Evolutionary conservation across 2,888 invertebrate species (phyloP).

Genomic region (Meiosimyza platycephala): DNA sequence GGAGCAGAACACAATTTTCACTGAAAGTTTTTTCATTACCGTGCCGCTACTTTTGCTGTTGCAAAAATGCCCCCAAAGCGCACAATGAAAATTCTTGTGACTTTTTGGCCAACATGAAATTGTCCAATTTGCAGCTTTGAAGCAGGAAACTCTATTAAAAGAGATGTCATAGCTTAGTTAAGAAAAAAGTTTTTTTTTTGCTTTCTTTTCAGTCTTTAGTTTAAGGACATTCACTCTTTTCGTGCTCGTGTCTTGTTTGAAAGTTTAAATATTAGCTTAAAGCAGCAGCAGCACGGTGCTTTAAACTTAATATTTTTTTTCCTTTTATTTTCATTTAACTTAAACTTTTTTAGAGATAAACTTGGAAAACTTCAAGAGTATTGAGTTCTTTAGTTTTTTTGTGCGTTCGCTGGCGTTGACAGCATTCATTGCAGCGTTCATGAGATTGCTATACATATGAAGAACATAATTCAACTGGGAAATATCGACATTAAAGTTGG

Average conservation of each 20-base stretch:
- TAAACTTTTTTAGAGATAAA: slow-evolving; percentile 1
- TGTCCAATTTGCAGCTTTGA: slow-evolving; percentile 4
- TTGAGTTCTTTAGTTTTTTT: neutral
- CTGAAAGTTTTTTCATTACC: slow-evolving; percentile 8
- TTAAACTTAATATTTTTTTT: neutral
- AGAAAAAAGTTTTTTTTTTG: neutral
- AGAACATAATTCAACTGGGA: no score
- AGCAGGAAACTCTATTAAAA: slow-evolving; percentile 1
- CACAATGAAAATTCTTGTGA: slow-evolving; percentile 8
- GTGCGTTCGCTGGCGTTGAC: neutral
- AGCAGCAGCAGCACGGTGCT: slow-evolving; percentile 11
- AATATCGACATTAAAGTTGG: no score
- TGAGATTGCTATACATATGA: no score
- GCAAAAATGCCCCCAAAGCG: neutral
- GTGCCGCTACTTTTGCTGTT: neutral
- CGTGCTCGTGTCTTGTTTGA: neutral
- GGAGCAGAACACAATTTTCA: no score
- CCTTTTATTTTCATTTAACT: neutral
- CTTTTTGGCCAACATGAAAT: slow-evolving; percentile 4
- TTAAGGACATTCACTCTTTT: neutral
- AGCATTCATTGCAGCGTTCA: neutral
- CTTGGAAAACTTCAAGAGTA: neutral
- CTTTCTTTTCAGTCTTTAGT: neutral
- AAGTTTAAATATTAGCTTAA: slow-evolving; percentile 19
- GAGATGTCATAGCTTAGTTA: neutral